Conservation (phyloP, 1,140 invertebrate genomes). For the Drosophila rufa region DNA sequence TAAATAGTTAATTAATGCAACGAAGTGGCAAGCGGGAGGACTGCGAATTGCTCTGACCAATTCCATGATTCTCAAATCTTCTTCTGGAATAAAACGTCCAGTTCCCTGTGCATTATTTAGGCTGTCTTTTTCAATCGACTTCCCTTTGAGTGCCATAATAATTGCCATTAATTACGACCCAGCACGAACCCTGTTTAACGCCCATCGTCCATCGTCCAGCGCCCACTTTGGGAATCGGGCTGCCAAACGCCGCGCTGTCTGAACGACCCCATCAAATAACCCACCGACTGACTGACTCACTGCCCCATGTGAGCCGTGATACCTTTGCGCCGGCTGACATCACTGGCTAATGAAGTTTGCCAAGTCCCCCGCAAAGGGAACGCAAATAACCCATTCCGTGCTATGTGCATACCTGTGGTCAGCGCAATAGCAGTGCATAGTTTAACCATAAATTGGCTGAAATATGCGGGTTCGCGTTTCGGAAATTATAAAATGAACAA, state of each 20-base stretch:
- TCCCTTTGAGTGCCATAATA: constrained; percentile 30
- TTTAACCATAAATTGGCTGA: constrained; percentile 16
- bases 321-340: constrained; percentile 39
- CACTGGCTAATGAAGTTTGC: constrained; percentile 46
- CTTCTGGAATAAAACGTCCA: constrained; percentile 1
- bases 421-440: constrained; percentile 17
- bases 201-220: constrained; percentile 2
- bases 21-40: neutral
- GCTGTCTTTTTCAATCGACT: constrained; percentile 26
- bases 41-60: neutral
- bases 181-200: constrained; percentile 25
- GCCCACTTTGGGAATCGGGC: neutral
- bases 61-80: neutral
- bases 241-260: constrained; percentile 51
- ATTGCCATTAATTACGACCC: constrained; percentile 46
- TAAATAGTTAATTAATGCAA: constrained; percentile 29
- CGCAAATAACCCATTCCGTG: constrained; percentile 14
- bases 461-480: constrained; percentile 14
- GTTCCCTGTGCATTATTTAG: constrained; percentile 29
- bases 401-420: constrained; percentile 19
- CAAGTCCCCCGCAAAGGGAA: constrained; percentile 10
- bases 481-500: neutral
- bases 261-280: constrained; percentile 7
- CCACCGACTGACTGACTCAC: constrained; percentile 40
- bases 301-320: neutral